These are phyloP conservation scores for Lophotis ruficrista DNA, from an alignment of 2,113 vertebrate species.

Conservation along the genomic window DNA sequence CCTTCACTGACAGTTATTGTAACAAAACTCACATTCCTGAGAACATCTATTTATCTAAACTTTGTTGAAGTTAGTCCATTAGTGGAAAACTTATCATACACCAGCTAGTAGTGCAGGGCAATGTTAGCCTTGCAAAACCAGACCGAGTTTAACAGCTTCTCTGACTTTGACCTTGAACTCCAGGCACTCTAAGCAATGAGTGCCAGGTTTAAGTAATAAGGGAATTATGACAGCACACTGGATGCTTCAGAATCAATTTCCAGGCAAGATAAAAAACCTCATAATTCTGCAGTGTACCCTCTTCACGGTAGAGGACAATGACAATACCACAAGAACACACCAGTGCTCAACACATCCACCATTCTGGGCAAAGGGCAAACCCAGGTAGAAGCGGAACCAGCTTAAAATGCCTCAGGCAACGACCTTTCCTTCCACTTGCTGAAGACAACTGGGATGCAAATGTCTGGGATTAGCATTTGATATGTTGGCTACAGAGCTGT, in stretches of 20 bases:
- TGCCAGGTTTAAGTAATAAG: not conserved
- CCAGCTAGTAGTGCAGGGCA: not conserved
- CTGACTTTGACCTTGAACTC: not conserved
- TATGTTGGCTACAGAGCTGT: accelerated
- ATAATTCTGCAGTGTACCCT: not conserved
- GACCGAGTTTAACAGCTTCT: not conserved
- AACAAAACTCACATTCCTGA: not conserved
- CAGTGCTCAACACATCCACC: too few relatives aligned
- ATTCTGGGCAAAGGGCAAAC: not conserved
- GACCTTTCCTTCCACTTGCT: not conserved
- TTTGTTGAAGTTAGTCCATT: not conserved
- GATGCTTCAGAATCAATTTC: not conserved
- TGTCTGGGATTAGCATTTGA: not conserved
- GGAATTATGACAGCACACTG: not conserved
- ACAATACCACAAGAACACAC: not conserved
- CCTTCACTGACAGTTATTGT: not conserved
- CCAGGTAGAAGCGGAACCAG: not conserved
- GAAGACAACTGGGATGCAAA: not conserved
- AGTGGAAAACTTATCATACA: not conserved
- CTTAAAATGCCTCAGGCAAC: not conserved
- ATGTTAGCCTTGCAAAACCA: not conserved
- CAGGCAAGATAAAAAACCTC: not conserved
- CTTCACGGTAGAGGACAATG: not conserved
- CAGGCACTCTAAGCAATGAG: not conserved
- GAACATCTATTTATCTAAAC: not conserved